phyloP scores from a whole-genome alignment of 2,113 vertebrate genomes.

The Otolemur garnettii region DNA sequence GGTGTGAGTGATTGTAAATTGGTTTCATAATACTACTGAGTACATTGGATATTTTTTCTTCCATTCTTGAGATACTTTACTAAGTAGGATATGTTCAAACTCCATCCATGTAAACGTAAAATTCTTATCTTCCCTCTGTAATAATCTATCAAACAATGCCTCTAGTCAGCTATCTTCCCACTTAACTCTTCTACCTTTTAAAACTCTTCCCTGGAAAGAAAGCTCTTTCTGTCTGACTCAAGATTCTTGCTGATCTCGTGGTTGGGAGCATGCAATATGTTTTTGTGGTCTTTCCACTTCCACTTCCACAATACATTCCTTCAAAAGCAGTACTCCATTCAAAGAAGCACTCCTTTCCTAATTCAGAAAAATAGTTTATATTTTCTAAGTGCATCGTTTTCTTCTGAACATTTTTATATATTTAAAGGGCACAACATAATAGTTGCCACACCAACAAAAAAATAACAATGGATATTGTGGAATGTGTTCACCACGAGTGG shows the following conservation, averaged over 20 bases:
- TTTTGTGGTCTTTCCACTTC: neutral
- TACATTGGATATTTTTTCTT: too few species aligned
- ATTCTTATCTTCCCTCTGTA: too few species aligned
- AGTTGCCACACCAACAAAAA: too few species aligned
- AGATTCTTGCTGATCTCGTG: neutral
- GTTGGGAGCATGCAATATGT: neutral
- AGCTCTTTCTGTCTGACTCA: neutral
- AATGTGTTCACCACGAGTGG: too few species aligned
- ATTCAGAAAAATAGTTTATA: neutral
- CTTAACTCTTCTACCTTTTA: neutral
- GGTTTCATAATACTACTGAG: too few species aligned
- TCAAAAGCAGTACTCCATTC: neutral
- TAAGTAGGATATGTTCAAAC: too few species aligned
- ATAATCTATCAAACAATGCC: too few species aligned
- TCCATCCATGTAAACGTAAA: too few species aligned
- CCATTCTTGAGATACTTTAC: too few species aligned
- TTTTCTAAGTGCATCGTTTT: neutral
- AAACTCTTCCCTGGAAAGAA: neutral
- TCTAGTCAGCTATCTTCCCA: too few species aligned
- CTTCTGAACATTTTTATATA: neutral
- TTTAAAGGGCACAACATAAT: neutral
- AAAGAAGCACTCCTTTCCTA: neutral
- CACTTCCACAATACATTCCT: neutral
- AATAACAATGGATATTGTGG: too few species aligned
- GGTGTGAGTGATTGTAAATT: too few species aligned